Evolutionary conservation across 2,797 vertebrate species (phyloP).

Genomic region (Gallirallus australis): DNA sequence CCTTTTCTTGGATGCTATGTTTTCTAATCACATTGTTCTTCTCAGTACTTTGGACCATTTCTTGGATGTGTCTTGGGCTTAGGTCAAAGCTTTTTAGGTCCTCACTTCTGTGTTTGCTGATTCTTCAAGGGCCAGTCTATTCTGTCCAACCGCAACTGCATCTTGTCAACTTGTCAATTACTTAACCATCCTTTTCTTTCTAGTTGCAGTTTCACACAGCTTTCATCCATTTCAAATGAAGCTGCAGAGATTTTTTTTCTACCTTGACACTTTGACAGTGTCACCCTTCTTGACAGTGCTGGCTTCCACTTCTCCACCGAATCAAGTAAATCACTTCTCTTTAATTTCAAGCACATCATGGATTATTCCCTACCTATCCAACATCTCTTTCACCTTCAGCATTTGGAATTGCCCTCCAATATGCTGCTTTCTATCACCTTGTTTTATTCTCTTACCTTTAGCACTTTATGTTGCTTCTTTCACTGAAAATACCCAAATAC

Average conservation of each 20-base stretch:
- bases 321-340: not conserved
- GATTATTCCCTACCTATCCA: not conserved
- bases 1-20: not conserved
- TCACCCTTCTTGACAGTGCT: not conserved
- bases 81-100: not conserved
- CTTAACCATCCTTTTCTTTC: not conserved
- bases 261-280: not conserved
- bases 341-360: not conserved
- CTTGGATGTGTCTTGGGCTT: not conserved
- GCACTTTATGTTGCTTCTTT: not conserved
- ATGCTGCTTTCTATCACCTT: not conserved
- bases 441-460: not conserved
- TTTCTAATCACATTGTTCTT: not conserved
- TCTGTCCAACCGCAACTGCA: not conserved
- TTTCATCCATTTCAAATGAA: not conserved
- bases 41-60: not conserved
- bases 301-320: not conserved
- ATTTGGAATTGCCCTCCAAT: not conserved
- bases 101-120: not conserved
- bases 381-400: not conserved
- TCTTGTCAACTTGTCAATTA: not conserved
- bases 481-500: not conserved
- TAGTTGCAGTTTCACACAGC: not conserved
- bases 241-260: not conserved
- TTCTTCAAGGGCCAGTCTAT: not conserved